These are phyloP conservation scores for Vireo griseus DNA, from an alignment of 2,797 vertebrate species.

Conservation along the genomic window DNA sequence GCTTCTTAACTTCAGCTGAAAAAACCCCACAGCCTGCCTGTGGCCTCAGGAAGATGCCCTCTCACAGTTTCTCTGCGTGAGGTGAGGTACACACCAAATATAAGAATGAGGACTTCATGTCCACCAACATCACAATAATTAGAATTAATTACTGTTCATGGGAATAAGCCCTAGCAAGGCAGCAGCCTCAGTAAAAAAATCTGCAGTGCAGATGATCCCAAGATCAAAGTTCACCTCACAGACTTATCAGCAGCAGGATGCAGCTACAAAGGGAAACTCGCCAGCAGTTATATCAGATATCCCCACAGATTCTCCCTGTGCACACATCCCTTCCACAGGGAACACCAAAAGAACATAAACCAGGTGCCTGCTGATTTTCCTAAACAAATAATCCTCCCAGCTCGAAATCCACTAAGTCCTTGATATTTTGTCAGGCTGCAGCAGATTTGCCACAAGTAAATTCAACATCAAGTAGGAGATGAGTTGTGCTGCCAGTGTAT, in stretches of 20 bases:
- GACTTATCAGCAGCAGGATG: background rate
- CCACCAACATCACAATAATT: background rate
- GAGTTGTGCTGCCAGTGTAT: background rate
- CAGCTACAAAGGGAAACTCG: background rate
- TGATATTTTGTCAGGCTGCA: background rate
- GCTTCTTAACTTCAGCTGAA: background rate
- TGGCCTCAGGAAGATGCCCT: fast-evolving
- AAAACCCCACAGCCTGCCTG: background rate
- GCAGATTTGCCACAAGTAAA: background rate
- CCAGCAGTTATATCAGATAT: background rate
- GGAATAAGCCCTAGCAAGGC: background rate
- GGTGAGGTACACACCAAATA: background rate
- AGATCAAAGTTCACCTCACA: background rate
- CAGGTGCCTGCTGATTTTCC: background rate
- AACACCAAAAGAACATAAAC: background rate
- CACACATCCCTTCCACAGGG: background rate
- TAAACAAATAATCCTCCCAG: background rate
- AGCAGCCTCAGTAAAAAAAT: background rate
- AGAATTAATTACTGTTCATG: background rate
- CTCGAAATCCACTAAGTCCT: background rate
- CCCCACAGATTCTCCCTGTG: background rate
- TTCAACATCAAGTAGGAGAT: background rate
- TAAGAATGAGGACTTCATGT: background rate
- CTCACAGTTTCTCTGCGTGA: background rate
- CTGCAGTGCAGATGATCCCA: background rate